These are phyloP conservation scores for Ctenopoma multispine DNA, from an alignment of 2,797 vertebrate genomes.

Conservation along the genomic window DNA sequence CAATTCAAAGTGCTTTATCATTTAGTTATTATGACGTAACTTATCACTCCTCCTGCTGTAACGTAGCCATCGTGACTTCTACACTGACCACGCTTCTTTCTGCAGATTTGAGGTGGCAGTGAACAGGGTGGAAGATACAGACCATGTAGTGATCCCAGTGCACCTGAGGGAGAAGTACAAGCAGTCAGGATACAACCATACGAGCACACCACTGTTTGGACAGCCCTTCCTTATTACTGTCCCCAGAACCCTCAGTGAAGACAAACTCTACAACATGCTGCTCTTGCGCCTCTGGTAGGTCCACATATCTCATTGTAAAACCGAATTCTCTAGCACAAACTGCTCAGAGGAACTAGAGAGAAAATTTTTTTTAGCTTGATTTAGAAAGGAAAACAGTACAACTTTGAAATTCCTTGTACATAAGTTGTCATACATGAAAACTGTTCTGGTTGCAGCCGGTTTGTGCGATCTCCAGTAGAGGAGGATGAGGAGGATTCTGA, in stretches of 20 bases:
- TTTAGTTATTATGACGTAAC: neutral
- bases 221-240: constrained; percentile 97
- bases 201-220: constrained; percentile 94
- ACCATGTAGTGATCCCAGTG: constrained; percentile 96
- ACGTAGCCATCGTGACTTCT: neutral
- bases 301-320: neutral
- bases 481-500: constrained; percentile 90
- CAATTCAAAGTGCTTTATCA: neutral
- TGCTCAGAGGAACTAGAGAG: neutral
- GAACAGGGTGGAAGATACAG: constrained; percentile 93
- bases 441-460: constrained; percentile 85
- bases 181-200: constrained; percentile 96
- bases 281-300: constrained; percentile 93
- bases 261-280: constrained; percentile 97
- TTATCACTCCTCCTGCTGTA: neutral
- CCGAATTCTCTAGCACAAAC: neutral
- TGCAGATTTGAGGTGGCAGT: constrained; percentile 93
- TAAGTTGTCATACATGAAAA: neutral
- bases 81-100: neutral
- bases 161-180: constrained; percentile 96
- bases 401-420: neutral
- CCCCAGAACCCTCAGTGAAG: constrained; percentile 93
- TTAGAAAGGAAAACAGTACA: neutral
- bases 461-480: constrained; percentile 88
- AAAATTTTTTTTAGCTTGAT: too few relatives aligned